Evolutionary conservation across 2,888 invertebrate genomes (phyloP).

Genomic region (Epiblema foenella): DNA sequence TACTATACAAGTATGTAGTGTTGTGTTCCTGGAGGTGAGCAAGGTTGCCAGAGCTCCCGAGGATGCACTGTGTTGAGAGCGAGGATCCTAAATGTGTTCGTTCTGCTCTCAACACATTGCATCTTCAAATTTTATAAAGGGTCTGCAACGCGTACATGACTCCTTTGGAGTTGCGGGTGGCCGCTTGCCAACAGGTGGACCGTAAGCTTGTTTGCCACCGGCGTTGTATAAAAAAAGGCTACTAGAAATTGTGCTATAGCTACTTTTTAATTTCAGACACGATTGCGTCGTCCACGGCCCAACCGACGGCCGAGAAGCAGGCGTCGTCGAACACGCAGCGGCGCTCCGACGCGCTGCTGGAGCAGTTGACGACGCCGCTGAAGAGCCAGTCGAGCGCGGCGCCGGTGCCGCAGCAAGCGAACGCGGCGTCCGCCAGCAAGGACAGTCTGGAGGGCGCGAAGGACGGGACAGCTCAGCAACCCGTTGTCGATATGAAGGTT

Average conservation of each 20-base stretch:
- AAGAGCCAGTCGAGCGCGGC: conserved; percentile 62
- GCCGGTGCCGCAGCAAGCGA: conserved; percentile 51
- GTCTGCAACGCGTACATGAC: no score
- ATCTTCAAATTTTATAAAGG: no score
- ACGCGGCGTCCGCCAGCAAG: background rate
- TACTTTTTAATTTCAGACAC: conserved; percentile 63
- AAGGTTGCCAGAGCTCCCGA: no score
- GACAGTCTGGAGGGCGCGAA: conserved; percentile 55
- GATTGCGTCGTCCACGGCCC: conserved; percentile 73
- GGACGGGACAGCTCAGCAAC: conserved; percentile 69
- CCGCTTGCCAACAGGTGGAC: no score
- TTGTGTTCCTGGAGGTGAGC: no score
- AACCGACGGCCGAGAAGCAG: conserved; percentile 71
- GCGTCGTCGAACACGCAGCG: conserved; percentile 73
- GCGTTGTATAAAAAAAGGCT: no score
- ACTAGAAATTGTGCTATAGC: background rate
- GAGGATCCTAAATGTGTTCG: no score
- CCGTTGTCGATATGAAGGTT: conserved; percentile 76
- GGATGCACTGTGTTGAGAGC: no score
- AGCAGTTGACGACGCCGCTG: conserved; percentile 76
- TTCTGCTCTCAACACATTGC: no score
- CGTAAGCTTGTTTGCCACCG: no score
- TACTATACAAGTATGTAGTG: no score
- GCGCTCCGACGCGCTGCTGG: conserved; percentile 76
- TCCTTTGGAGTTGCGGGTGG: no score